Percentiles rank a stretch among this genome's conserved stretches.
Evolutionary conservation across 2,888 invertebrate genomes (phyloP).

Genomic region (Xanthia icteritia): DNA sequence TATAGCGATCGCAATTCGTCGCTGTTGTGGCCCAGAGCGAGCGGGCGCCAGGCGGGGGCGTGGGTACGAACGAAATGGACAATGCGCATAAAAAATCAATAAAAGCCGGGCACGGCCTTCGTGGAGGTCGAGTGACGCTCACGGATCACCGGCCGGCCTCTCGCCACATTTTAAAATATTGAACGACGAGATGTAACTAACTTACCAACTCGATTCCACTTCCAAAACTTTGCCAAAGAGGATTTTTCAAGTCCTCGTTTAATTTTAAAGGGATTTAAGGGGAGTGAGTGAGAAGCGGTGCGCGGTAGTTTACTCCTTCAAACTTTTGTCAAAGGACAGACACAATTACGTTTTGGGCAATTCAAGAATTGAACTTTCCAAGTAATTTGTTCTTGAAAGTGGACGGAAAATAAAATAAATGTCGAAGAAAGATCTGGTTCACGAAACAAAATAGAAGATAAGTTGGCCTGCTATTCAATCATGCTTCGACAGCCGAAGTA

Average conservation of each 20-base stretch:
- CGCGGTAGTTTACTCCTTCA: conserved; percentile 47
- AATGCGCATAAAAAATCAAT: conserved; percentile 90
- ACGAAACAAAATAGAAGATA: conserved; percentile 42
- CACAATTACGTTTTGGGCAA: conserved; percentile 47
- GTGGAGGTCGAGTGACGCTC: conserved; percentile 84
- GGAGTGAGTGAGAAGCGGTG: conserved; percentile 42
- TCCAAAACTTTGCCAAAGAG: conserved; percentile 58
- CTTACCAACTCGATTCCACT: conserved; percentile 63
- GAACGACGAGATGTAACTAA: conserved; percentile 63
- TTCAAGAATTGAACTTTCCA: conserved; percentile 39
- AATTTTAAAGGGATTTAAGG: conserved; percentile 60
- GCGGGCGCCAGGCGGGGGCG: conserved; percentile 70
- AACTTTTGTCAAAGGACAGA: conserved; percentile 57
- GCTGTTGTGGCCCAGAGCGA: conserved; percentile 60
- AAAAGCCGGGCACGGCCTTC: conserved; percentile 88
- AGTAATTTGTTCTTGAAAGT: conserved; percentile 25
- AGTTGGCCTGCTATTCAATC: conserved; percentile 47
- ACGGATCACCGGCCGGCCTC: conserved; percentile 72
- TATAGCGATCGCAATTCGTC: conserved; percentile 59
- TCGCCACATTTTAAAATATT: conserved; percentile 68
- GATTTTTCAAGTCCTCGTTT: conserved; percentile 62
- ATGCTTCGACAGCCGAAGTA: conserved; percentile 43
- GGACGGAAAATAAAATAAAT: conserved; percentile 36
- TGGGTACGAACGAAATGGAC: conserved; percentile 83
- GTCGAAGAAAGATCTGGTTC: conserved; percentile 20